Base-by-base conservation (phyloP, 2,113 vertebrate genomes). In the Ochotona curzoniae region DNA sequence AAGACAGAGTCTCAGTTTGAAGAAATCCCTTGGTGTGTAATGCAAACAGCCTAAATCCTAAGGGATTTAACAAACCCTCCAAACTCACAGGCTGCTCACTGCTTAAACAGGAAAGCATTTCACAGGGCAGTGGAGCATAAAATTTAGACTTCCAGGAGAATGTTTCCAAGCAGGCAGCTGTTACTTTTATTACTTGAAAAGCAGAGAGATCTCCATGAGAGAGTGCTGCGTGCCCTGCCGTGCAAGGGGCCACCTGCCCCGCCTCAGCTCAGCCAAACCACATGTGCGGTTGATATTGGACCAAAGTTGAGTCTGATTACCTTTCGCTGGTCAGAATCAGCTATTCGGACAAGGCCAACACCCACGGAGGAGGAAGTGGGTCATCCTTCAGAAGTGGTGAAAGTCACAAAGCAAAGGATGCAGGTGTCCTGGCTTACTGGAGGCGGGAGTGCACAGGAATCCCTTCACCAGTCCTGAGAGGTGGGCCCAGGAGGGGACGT, bases 91-190 rank as follows among this genome's bases (percentile, higher is more conserved):
- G 30, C 32, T 96, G 32, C 32, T 70, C 15, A 0, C 54, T 76
- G 21, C 76, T 89, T 90, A 90, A 89, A 44, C 89, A 87, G 35
- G 74, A 74, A 78, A 44, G 20, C 60, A 79, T 95, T 89, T 94
- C 81, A 94, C 51, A 75, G 63, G 82, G 69, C 25, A 47, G 54
- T 57, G 54, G 81, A 94, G 64, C 5, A 0, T 76, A 74, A 94
- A 95, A 90, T 87, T 61, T 82, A 51, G 67, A 82, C 28, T 94
- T 87, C 71, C 57, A 71, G 91, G 89, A 89, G 89, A 51, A 92
- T 25, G 17, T 81, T 95, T 93, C 30, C 47, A 5, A 86, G 63
- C 8, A 35, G 64, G 25, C 83, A 95, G 76, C 86, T 93, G 90
- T 70, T 89, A 30, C 26, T 86, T 83, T 85, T 64, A n/a, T 74